phyloP scores from a whole-genome alignment of 1,140 invertebrate species.

The Psix sp. region DNA sequence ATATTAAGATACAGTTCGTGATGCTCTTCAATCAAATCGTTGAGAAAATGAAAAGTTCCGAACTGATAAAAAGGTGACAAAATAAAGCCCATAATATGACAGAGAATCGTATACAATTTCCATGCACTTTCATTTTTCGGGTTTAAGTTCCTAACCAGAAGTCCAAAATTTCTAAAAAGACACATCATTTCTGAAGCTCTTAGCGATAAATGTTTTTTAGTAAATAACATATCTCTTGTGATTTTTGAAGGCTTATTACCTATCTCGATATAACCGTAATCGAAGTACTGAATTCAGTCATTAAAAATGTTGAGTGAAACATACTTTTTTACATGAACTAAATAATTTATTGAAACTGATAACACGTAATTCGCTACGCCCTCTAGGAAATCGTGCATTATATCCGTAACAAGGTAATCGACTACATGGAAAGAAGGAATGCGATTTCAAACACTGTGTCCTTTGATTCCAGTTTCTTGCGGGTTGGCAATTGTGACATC shows the following conservation, averaged over 20 bases:
- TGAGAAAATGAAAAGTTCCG: slow-evolving; percentile 1
- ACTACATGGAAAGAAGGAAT: slow-evolving; percentile 46
- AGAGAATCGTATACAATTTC: slow-evolving; percentile 4
- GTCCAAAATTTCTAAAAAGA: slow-evolving; percentile 23
- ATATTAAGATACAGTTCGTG: neutral
- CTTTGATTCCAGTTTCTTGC: slow-evolving; percentile 35
- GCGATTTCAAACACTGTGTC: slow-evolving; percentile 39
- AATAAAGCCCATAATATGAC: slow-evolving; percentile 13
- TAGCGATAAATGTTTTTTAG: slow-evolving; percentile 10
- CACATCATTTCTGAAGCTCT: slow-evolving; percentile 22
- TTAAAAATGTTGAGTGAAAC: slow-evolving; percentile 8
- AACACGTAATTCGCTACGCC: slow-evolving; percentile 42
- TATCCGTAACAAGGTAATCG: slow-evolving; percentile 46
- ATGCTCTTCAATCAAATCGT: slow-evolving; percentile 3
- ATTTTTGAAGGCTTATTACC: slow-evolving; percentile 14
- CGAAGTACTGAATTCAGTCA: slow-evolving; percentile 3
- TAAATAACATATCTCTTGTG: neutral
- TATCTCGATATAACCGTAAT: too few species aligned
- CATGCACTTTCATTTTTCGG: slow-evolving; percentile 10
- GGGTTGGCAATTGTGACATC: slow-evolving; percentile 19
- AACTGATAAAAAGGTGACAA: slow-evolving; percentile 19
- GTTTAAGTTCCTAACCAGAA: slow-evolving; percentile 21
- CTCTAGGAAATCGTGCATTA: slow-evolving; percentile 56
- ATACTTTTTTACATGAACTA: slow-evolving; percentile 6
- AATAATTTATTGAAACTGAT: slow-evolving; percentile 35